Conservation (phyloP, 2,113 vertebrate genomes). For the Psilopogon haemacephalus region DNA sequence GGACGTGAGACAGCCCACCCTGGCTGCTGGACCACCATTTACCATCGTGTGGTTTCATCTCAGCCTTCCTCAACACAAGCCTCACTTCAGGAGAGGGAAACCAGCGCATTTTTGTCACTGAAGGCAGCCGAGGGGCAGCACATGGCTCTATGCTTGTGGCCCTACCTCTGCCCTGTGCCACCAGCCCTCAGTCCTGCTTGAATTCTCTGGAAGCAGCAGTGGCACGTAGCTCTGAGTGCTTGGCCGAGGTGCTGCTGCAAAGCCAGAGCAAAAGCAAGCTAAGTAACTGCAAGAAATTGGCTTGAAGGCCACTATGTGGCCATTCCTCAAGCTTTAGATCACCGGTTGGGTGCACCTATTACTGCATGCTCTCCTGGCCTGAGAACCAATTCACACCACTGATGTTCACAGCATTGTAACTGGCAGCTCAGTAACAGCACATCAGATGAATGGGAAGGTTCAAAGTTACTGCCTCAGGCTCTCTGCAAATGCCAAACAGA, state of each 20-base stretch:
- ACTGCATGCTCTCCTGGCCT: neutral
- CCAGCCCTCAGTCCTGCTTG: accelerated
- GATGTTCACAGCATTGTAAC: neutral
- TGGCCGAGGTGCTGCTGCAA: neutral
- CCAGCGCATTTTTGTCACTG: accelerated
- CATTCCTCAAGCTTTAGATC: neutral
- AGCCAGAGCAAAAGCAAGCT: neutral
- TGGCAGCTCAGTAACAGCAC: neutral
- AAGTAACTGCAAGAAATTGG: neutral
- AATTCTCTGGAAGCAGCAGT: accelerated
- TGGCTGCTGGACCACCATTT: neutral
- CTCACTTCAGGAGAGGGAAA: neutral
- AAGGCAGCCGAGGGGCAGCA: neutral
- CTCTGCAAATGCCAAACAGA: neutral
- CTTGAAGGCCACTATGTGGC: neutral
- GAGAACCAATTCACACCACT: neutral
- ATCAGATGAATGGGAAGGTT: neutral
- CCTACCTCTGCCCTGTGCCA: accelerated
- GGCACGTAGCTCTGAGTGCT: accelerated
- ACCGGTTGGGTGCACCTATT: neutral
- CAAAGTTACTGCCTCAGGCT: constrained; percentile 19
- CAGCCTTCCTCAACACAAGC: neutral
- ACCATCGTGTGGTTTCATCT: accelerated
- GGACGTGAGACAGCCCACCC: neutral
- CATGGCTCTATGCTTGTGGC: neutral